A percentile compares a stretch with the other conserved stretches of the same genome.
Conservation (phyloP, 2,113 vertebrate species). For the Felis chaus region DNA sequence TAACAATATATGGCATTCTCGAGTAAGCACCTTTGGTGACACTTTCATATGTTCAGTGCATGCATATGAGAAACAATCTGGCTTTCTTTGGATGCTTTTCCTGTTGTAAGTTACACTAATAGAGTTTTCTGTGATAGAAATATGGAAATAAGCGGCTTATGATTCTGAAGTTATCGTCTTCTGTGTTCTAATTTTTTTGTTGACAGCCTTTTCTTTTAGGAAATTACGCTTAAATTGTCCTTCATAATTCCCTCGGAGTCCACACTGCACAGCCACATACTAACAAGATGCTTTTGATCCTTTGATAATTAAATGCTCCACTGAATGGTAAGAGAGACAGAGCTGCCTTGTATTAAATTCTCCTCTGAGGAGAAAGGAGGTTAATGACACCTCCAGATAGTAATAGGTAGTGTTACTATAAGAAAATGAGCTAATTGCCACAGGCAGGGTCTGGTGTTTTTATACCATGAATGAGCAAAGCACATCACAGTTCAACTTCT, state of each 20-base stretch:
- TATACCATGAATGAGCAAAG: background rate
- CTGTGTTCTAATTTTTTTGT: conserved; percentile 41
- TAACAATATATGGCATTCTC: background rate
- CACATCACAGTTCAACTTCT: background rate
- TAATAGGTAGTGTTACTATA: conserved; percentile 3
- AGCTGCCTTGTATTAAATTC: conserved; percentile 50
- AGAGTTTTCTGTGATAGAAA: background rate
- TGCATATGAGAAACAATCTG: background rate
- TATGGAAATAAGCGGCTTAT: background rate
- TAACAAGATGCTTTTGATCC: conserved; percentile 60
- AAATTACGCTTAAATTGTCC: conserved; percentile 42
- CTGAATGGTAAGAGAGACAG: conserved; percentile 46
- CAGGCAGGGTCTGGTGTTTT: conserved; percentile 9
- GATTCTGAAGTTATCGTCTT: background rate
- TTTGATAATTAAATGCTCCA: conserved; percentile 66
- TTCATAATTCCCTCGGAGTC: conserved; percentile 12
- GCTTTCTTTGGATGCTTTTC: conserved; percentile 14
- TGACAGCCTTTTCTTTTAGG: conserved; percentile 44
- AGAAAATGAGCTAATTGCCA: conserved; percentile 56
- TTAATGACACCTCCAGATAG: conserved; percentile 48
- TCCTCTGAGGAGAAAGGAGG: conserved; percentile 37
- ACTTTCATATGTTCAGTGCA: background rate
- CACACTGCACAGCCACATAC: background rate
- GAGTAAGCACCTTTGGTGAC: background rate
- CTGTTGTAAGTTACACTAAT: background rate